phyloP scores from a whole-genome alignment of 2,888 invertebrate species.

The Sepioteuthis lessoniana region DNA sequence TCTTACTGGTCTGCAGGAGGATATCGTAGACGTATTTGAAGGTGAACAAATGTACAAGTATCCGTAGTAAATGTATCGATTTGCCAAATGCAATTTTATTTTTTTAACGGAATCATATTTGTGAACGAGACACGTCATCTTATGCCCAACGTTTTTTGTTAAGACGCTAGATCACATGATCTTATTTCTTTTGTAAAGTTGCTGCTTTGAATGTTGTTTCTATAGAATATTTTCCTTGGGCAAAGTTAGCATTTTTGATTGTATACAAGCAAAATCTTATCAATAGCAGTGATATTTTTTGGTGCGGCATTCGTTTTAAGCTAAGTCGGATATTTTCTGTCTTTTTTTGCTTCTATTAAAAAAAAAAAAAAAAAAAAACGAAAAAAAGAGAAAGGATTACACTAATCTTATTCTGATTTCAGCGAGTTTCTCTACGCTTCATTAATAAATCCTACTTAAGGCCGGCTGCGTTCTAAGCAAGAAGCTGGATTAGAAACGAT shows the following conservation, averaged over 20 bases:
- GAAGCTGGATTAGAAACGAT: background rate
- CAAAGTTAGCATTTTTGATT: background rate
- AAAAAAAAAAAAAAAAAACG: background rate
- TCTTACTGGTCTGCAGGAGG: no score
- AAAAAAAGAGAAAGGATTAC: background rate
- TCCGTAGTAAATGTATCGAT: no score
- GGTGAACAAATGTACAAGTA: no score
- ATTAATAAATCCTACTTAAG: background rate
- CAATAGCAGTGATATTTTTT: background rate
- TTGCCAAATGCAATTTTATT: no score
- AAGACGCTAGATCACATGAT: no score
- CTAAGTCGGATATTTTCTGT: background rate
- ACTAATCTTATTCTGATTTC: background rate
- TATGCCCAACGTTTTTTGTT: no score
- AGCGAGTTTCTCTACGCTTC: constrained; percentile 13
- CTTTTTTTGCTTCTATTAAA: background rate
- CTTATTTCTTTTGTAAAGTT: no score
- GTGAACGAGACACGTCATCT: no score
- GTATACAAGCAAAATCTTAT: background rate
- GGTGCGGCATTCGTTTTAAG: background rate
- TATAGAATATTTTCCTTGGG: no score
- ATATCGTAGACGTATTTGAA: no score
- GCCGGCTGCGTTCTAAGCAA: background rate
- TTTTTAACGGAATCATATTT: no score
- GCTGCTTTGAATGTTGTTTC: no score